These are phyloP conservation scores for Psilopsiagon aurifrons DNA, from an alignment of 2,113 vertebrate species.

Conservation along the genomic window DNA sequence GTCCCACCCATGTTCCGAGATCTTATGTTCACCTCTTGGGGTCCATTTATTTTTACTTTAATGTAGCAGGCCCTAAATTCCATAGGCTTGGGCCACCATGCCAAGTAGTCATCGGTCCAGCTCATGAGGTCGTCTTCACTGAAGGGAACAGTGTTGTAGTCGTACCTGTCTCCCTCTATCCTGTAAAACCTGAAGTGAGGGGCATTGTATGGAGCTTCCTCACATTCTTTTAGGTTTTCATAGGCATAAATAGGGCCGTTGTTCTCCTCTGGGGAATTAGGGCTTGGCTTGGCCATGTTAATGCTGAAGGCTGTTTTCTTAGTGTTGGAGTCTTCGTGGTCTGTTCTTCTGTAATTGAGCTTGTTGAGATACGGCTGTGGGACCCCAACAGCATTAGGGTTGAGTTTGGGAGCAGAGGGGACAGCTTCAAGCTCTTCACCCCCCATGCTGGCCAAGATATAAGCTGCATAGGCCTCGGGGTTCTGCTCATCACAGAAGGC, in stretches of 20 bases:
- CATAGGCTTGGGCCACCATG: conserved; percentile 98
- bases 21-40: conserved; percentile 90
- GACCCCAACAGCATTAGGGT: conserved; percentile 89
- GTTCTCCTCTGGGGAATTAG: conserved; percentile 86
- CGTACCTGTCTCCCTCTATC: conserved; percentile 91
- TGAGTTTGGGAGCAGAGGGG: conserved; percentile 88
- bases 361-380: conserved; percentile 90
- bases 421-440: conserved; percentile 95
- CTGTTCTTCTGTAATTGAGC: conserved; percentile 90
- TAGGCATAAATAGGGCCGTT: conserved; percentile 93
- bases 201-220: conserved; percentile 87
- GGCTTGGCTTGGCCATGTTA: conserved; percentile 89
- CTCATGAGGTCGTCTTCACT: conserved; percentile 96
- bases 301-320: conserved; percentile 97
- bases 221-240: conserved; percentile 88
- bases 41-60: conserved; percentile 89
- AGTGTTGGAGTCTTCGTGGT: conserved; percentile 85
- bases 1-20: conserved; percentile 97
- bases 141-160: conserved; percentile 95
- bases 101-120: conserved; percentile 95
- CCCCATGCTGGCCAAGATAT: conserved; percentile 90
- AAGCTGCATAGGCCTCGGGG: conserved; percentile 88
- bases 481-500: conserved; percentile 94
- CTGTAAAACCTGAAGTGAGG: conserved; percentile 95
- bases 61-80: conserved; percentile 97